Evolutionary conservation across 1,140 invertebrate species (phyloP).

Genomic region (Varroa destructor): DNA sequence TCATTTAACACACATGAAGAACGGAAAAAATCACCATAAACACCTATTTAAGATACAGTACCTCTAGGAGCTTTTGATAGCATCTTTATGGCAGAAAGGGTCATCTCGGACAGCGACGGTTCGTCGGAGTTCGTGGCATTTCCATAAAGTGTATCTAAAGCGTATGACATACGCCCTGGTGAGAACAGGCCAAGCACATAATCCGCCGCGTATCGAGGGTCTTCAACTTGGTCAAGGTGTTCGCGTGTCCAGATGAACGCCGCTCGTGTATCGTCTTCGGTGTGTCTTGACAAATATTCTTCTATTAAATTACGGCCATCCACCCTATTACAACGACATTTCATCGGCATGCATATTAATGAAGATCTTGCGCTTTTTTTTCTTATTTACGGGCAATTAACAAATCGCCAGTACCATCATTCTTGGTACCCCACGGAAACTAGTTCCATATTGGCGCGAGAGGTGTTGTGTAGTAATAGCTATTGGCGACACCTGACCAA

Average conservation of each 20-base stretch:
- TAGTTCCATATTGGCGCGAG: no score
- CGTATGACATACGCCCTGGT: constrained; percentile 41
- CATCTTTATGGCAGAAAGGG: constrained; percentile 41
- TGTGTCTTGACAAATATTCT: constrained; percentile 41
- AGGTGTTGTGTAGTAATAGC: no score
- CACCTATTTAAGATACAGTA: constrained; percentile 26
- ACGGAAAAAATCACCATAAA: no score
- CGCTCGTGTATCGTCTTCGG: constrained; percentile 30
- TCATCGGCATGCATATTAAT: no score
- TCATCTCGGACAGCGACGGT: constrained; percentile 42
- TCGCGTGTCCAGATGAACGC: constrained; percentile 16
- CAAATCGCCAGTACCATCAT: no score
- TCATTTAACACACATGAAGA: no score
- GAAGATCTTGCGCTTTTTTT: no score
- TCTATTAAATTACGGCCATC: constrained; percentile 59
- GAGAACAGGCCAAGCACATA: constrained; percentile 39
- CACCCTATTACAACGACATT: constrained; percentile 41
- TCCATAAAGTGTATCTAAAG: constrained; percentile 35
- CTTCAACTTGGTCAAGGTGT: constrained; percentile 19
- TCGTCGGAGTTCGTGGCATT: constrained; percentile 34
- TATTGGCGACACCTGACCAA: no score
- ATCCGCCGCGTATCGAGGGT: constrained; percentile 20
- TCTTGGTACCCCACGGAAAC: no score
- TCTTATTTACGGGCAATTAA: no score
- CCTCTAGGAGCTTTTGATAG: constrained; percentile 38